These are phyloP conservation scores for Anadara kagoshimensis DNA, from an alignment of 1,140 invertebrate species.

Conservation along the genomic window DNA sequence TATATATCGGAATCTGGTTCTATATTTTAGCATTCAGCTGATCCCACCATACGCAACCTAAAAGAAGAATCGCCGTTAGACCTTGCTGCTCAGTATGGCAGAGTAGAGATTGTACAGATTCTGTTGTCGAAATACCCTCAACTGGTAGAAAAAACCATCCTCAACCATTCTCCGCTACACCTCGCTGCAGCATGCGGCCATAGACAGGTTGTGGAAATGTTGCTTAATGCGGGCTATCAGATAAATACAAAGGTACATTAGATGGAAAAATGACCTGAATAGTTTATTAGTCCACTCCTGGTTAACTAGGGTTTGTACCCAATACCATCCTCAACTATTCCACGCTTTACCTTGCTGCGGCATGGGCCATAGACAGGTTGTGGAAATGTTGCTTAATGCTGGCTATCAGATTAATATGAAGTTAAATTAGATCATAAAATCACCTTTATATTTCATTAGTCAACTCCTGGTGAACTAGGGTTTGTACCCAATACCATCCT, in stretches of 20 bases:
- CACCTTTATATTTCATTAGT: neutral
- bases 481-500: constrained; percentile 73
- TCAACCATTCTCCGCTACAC: constrained; percentile 91
- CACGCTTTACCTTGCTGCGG: constrained; percentile 93
- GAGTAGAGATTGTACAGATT: constrained; percentile 91
- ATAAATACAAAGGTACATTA: constrained; percentile 80
- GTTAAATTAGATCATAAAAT: neutral
- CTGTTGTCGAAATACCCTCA: constrained; percentile 78
- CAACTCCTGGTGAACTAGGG: too few species aligned
- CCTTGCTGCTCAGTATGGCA: constrained; percentile 88
- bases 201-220: constrained; percentile 87
- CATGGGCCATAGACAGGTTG: constrained; percentile 93
- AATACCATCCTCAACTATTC: constrained; percentile 83
- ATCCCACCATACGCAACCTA: constrained; percentile 91
- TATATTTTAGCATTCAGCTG: constrained; percentile 90
- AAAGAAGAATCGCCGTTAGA: constrained; percentile 94
- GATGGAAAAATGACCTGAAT: neutral
- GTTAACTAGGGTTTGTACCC: neutral
- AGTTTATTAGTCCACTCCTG: too few species aligned
- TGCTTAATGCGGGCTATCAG: constrained; percentile 89
- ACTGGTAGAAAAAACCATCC: constrained; percentile 75
- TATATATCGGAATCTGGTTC: too few species aligned
- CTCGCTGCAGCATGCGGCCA: constrained; percentile 95
- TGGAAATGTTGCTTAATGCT: constrained; percentile 86
- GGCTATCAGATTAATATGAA: constrained; percentile 89